Percentiles rank a stretch among this genome's conserved stretches.
Evolutionary conservation across 2,797 vertebrate species (phyloP).

Genomic region (Cossypha caffra): DNA sequence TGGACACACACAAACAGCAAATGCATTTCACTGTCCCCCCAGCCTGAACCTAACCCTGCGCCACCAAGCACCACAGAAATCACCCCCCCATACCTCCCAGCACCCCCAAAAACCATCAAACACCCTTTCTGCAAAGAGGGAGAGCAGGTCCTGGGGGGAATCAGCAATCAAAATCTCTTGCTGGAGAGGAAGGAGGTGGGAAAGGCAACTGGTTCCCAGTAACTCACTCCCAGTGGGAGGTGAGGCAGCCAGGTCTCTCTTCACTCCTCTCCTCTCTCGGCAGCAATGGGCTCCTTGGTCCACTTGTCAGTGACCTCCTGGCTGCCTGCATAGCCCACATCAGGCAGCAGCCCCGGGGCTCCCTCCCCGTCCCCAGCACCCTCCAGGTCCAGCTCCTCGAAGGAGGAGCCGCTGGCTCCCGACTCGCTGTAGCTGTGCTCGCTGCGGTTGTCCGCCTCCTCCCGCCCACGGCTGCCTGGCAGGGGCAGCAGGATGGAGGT

Average conservation of each 20-base stretch:
- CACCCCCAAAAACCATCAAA: neutral
- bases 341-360: conserved; percentile 14
- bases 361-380: conserved; percentile 64
- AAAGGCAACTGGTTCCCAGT: conserved; percentile 17
- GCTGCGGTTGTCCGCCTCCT: conserved; percentile 76
- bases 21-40: neutral
- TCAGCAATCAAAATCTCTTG: conserved; percentile 18
- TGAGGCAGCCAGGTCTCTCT: neutral
- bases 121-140: conserved; percentile 41
- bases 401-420: conserved; percentile 79
- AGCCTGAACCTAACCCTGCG: neutral
- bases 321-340: neutral
- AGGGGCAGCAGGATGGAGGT: conserved; percentile 75
- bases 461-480: conserved; percentile 66
- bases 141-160: neutral
- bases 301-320: conserved; percentile 70
- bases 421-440: conserved; percentile 85
- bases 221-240: neutral
- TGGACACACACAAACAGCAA: neutral
- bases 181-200: conserved; percentile 47
- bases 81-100: neutral
- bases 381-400: conserved; percentile 85
- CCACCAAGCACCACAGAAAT: neutral
- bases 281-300: conserved; percentile 73
- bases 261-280: conserved; percentile 80